Evolutionary conservation across 2,888 invertebrate genomes (phyloP), one percentile per base, ranked within the genome.

Genomic region (Odontothrips loti): DNA sequence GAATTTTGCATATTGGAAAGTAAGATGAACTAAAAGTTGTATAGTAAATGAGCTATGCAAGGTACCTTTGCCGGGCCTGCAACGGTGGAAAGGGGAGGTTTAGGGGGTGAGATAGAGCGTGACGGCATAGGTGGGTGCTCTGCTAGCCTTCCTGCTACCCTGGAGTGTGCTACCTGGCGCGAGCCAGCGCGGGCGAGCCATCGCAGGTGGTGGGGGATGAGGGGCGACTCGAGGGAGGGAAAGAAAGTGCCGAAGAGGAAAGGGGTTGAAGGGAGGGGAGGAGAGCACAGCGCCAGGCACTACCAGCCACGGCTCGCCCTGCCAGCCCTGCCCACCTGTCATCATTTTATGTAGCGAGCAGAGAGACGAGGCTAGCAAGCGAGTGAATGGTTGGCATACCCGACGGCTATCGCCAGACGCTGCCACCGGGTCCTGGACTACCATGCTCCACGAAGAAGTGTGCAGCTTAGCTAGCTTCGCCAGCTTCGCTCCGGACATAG

Each of bases 151-250:
- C 34, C 34, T 6, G 34, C 34, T 43, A 43, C 34, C 34, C 34
- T 43, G 34, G 34, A 43, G 34, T 43, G 34, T 43, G 34, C 34
- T 58, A 58, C 20, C 58, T n/a, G 58, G 58, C 15, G 51, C 51
- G 48, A 15, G 48, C 10, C 48, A 79, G 79, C 68, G 81, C 79
- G 79, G 81, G 68, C 58, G 75, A 79, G 68, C 75, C 47, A 27
- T 43, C 34, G 23, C 34, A 51, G 81, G 58, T 51, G 63, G 29
- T 29, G 79, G 79, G 48, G 43, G 47, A 20, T 48, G 43, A 34
- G 80, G 20, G 20, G 43, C 0, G 47, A 23, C 0, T 29, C 27
- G 79, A 63, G 79, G 78, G 58, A 58, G 79, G 79, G 11, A 34
- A 79, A n/a, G 81, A 17, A 43, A 58, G 63, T 20, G 63, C n/a